Base-by-base conservation (phyloP, 53 echinoderm and acorn worm species). In the Holothuria scabra region DNA sequence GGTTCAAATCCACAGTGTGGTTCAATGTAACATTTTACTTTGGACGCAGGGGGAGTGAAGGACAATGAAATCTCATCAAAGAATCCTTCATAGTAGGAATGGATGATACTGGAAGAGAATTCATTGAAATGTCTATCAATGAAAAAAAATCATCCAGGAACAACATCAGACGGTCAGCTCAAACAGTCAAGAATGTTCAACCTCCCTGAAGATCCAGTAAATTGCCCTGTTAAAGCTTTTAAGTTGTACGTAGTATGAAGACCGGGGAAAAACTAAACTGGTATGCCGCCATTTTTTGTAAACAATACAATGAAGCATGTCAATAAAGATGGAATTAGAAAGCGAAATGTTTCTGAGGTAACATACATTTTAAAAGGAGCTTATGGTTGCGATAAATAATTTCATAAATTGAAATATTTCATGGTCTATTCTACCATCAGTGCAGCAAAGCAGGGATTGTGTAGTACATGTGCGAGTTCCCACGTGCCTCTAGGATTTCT, bases 81-180 rank as follows among this genome's bases (percentile, higher is more conserved):
- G 68, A 68, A 9, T 68, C 30, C 5, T 68, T 68, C 14, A 29
- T 8, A 33, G 14, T 68, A 9, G 68, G 30, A 30, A 22, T 12
- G 68, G 68, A 68, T 32, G 68, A 68, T 32, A 30, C 20, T 16
- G 68, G 68, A 19, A 26, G 68, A 30, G 28, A 61, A 11, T 61
- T 24, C 12, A 14, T 61, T 22, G 62, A 61, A 26, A 24, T 61
- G 28, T 22, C 68, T 12, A 68, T 68, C 4, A 68, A 68, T 32
- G 29, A 68, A 68, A 68, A 68, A 68, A 68, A 68, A 68, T 32
- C 68, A 68, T 18, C 68, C 68, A 4, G 68, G 68, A 5, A 32
- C 5, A 12, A 68, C 33, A 5, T 24, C 19, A 6, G 68, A 68
- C 14, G 34, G 68, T 26, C 62, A 61, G 12, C 62, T 8, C 62